phyloP scores from a whole-genome alignment of 1,140 invertebrate species.

The Panagrolaimus sp. region DNA sequence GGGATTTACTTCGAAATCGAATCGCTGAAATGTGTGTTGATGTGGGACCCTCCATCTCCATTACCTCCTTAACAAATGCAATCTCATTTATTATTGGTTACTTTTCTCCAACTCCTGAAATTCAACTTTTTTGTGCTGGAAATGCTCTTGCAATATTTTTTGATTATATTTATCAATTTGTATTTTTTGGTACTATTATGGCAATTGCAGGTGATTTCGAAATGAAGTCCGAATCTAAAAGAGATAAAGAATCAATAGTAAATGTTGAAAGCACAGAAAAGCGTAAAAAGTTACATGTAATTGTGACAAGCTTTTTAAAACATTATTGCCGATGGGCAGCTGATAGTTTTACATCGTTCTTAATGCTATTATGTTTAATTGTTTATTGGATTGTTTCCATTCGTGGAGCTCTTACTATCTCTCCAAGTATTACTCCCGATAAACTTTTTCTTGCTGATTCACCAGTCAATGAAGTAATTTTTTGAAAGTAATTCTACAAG shows the following conservation, averaged over 20 bases:
- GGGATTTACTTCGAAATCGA: constrained; percentile 19
- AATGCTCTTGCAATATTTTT: constrained; percentile 46
- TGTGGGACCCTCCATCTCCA: constrained; percentile 45
- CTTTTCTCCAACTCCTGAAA: constrained; percentile 52
- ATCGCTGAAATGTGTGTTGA: constrained; percentile 40
- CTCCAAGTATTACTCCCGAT: constrained; percentile 31
- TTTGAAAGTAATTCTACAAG: background rate
- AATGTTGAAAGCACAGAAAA: background rate
- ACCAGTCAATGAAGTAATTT: constrained; percentile 33
- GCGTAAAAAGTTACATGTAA: background rate
- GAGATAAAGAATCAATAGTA: constrained; percentile 1
- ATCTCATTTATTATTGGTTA: constrained; percentile 47
- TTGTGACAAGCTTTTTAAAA: background rate
- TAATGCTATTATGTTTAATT: constrained; percentile 25
- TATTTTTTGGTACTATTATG: constrained; percentile 41
- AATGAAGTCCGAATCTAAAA: constrained; percentile 20
- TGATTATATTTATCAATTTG: constrained; percentile 48
- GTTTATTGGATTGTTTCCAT: constrained; percentile 32
- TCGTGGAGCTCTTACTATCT: constrained; percentile 19
- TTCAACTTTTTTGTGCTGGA: constrained; percentile 45
- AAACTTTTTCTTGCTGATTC: constrained; percentile 41
- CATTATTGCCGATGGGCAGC: constrained; percentile 33
- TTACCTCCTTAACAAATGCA: constrained; percentile 47
- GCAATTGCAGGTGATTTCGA: constrained; percentile 29
- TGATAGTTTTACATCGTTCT: constrained; percentile 31